Percentiles rank a stretch among this genome's conserved stretches.
These are phyloP conservation scores for Aricia artaxerxes DNA, from an alignment of 2,888 invertebrate species.

Conservation along the genomic window DNA sequence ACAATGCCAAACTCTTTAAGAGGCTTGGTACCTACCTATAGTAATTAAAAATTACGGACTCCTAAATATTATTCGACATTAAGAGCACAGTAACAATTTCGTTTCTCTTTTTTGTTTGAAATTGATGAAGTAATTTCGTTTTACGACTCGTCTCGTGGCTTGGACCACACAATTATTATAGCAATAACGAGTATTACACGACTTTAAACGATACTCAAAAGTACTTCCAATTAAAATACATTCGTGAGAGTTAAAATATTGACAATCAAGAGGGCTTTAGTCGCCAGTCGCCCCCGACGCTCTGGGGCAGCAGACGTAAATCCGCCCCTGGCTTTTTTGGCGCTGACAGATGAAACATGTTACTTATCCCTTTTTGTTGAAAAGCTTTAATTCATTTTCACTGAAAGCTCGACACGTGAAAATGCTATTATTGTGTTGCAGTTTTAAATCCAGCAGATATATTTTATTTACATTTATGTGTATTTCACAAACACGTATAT, in stretches of 20 bases:
- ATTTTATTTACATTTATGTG: too few relatives aligned
- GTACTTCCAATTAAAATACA: neutral
- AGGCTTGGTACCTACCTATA: too few relatives aligned
- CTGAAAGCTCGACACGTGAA: neutral
- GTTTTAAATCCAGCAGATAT: neutral
- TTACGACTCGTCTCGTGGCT: neutral
- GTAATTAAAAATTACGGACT: too few relatives aligned
- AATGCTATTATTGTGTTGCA: neutral
- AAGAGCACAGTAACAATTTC: too few relatives aligned
- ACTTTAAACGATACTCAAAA: neutral
- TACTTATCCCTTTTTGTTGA: neutral
- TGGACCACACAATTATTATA: neutral
- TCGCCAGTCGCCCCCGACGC: neutral
- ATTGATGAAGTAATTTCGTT: too few relatives aligned
- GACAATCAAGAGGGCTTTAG: neutral
- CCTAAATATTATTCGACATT: too few relatives aligned
- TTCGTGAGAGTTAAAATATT: neutral
- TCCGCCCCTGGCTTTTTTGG: neutral
- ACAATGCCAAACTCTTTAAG: too few relatives aligned
- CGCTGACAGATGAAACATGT: conserved; percentile 9
- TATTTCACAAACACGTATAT: too few relatives aligned
- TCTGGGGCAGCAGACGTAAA: neutral
- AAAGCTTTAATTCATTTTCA: conserved; percentile 11
- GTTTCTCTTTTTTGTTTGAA: too few relatives aligned
- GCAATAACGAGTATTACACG: neutral